A percentile compares a stretch with the other conserved stretches of the same genome.
Conservation (phyloP, 2,797 vertebrate species). For the Pangasius djambal region DNA sequence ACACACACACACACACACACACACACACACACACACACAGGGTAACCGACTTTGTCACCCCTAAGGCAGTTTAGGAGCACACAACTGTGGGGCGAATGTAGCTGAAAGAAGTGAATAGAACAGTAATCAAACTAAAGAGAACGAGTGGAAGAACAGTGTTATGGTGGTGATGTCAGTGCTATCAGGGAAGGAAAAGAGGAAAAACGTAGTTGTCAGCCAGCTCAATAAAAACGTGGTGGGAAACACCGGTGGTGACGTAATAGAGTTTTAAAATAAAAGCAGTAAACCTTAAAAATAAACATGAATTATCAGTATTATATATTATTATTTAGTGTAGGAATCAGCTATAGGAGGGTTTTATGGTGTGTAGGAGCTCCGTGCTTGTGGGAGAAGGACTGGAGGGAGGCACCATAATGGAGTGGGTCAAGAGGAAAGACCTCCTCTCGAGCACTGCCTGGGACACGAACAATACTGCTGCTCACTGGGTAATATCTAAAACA, state of each 20-base stretch:
- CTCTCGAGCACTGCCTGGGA: slow-evolving; percentile 36
- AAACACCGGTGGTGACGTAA: background rate
- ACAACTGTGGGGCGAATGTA: slow-evolving; percentile 10
- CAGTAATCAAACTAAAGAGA: background rate
- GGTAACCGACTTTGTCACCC: slow-evolving; percentile 12
- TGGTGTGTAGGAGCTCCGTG: slow-evolving; percentile 4
- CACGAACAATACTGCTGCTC: slow-evolving; percentile 36
- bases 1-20: background rate
- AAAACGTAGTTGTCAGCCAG: background rate
- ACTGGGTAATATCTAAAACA: slow-evolving; percentile 38
- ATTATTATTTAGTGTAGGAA: slow-evolving; percentile 45
- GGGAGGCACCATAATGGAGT: slow-evolving; percentile 40
- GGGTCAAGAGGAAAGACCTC: slow-evolving; percentile 26
- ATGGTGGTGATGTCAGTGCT: background rate
- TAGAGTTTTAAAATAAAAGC: slow-evolving; percentile 8
- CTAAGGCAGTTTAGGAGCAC: slow-evolving; percentile 42
- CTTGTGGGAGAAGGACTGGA: slow-evolving; percentile 11
- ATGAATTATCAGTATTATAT: slow-evolving; percentile 19
- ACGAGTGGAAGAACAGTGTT: background rate
- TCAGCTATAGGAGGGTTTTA: slow-evolving; percentile 19
- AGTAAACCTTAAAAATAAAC: slow-evolving; percentile 36
- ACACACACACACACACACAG: background rate
- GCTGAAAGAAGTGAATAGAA: background rate
- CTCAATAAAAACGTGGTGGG: background rate
- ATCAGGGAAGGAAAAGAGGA: background rate